Evolutionary conservation across 64 coral and sea anemone species (phyloP).

Genomic region (Stichodactyla helianthus): DNA sequence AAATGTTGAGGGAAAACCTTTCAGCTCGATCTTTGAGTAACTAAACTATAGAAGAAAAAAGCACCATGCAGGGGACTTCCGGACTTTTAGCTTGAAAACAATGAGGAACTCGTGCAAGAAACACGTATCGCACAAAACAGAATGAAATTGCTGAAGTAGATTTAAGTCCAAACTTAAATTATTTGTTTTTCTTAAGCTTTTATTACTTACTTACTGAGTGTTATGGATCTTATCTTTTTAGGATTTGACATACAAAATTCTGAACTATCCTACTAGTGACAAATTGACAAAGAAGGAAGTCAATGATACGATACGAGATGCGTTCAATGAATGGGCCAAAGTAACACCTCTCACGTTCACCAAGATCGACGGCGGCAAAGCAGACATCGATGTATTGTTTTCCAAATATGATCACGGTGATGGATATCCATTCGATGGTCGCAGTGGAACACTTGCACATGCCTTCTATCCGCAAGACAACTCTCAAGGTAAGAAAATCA

Average conservation of each 20-base stretch:
- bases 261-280: slow-evolving; percentile 44
- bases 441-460: slow-evolving; percentile 53
- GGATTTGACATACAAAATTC: slow-evolving; percentile 71
- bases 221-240: not conserved
- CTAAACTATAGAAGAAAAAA: not conserved
- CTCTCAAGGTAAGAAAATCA: not conserved
- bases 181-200: too few species aligned
- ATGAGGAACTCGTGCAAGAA: not conserved
- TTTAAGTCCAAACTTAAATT: not conserved
- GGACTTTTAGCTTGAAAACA: not conserved
- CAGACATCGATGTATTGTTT: slow-evolving; percentile 74
- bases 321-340: slow-evolving; percentile 52
- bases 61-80: not conserved
- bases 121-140: not conserved
- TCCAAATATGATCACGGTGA: slow-evolving; percentile 59
- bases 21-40: not conserved
- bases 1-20: not conserved
- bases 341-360: slow-evolving; percentile 53
- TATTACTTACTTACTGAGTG: not conserved
- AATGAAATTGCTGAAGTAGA: not conserved
- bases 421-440: slow-evolving; percentile 58
- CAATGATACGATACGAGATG: slow-evolving; percentile 30
- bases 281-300: slow-evolving; percentile 45
- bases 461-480: slow-evolving; percentile 72
- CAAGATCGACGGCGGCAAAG: slow-evolving; percentile 25